These are phyloP conservation scores for Lamprologus tigripictilis DNA, from an alignment of 2,113 vertebrate genomes.

Conservation along the genomic window DNA sequence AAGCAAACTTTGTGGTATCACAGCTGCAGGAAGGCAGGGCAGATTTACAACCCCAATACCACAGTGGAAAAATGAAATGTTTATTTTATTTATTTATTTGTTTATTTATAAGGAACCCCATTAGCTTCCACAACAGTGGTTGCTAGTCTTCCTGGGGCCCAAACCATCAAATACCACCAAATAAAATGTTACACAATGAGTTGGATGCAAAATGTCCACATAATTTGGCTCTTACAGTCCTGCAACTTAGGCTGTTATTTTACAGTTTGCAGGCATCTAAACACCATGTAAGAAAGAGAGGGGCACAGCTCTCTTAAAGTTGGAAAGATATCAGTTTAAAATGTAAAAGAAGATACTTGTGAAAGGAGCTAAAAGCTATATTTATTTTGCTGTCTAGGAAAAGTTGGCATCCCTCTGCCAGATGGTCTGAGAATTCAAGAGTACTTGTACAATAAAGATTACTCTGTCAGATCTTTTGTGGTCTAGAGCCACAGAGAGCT, in stretches of 20 bases:
- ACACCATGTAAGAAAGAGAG: accelerated
- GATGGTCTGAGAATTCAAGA: not conserved
- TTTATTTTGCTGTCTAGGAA: not conserved
- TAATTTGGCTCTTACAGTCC: no score
- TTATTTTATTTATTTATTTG: no score
- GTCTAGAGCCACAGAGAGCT: not conserved
- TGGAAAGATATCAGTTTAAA: not conserved
- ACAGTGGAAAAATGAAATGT: accelerated
- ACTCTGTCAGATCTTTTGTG: not conserved
- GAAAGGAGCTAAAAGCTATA: not conserved
- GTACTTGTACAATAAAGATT: not conserved
- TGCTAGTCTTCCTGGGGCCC: no score
- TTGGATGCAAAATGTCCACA: no score
- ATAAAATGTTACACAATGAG: no score
- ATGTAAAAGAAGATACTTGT: not conserved
- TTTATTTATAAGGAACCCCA: no score
- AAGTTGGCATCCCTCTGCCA: not conserved
- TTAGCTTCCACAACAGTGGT: no score
- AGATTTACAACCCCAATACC: not conserved
- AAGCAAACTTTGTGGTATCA: not conserved
- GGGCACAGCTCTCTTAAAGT: not conserved
- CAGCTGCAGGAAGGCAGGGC: not conserved
- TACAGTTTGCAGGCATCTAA: not conserved
- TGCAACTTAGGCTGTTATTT: not conserved
- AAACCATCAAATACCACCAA: no score